A percentile compares a stretch with the other conserved stretches of the same genome.
These are phyloP conservation scores for Felis chaus DNA, from an alignment of 2,113 vertebrate genomes.

Conservation along the genomic window DNA sequence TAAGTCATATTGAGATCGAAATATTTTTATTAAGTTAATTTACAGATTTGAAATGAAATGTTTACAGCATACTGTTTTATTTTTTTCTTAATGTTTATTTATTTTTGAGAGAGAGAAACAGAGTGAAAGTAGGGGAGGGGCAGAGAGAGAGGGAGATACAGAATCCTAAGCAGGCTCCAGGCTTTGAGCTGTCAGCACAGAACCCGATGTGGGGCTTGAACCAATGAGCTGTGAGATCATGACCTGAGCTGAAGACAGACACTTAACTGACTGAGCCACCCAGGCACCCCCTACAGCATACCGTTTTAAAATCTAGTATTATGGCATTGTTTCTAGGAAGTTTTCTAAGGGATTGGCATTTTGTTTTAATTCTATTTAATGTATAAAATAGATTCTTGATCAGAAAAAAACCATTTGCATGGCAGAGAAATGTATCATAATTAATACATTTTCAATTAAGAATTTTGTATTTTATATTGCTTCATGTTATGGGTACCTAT, in stretches of 20 bases:
- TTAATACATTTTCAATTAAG: constrained; percentile 34
- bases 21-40: constrained; percentile 39
- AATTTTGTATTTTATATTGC: constrained; percentile 39
- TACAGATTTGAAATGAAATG: constrained; percentile 21
- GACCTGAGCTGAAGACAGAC: too few relatives aligned
- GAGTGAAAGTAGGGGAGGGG: too few relatives aligned
- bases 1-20: background rate
- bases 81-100: too few relatives aligned
- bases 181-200: too few relatives aligned
- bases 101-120: too few relatives aligned
- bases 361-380: constrained; percentile 12
- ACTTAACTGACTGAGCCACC: too few relatives aligned
- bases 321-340: background rate
- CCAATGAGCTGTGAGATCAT: too few relatives aligned
- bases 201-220: too few relatives aligned
- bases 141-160: too few relatives aligned
- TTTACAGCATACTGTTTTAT: constrained; percentile 18
- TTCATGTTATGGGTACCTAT: constrained; percentile 30
- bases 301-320: constrained; percentile 40
- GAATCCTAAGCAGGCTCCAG: too few relatives aligned
- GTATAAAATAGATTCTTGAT: background rate
- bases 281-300: background rate
- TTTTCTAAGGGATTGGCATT: constrained; percentile 9
- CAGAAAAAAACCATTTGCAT: background rate
- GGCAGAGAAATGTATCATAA: constrained; percentile 31